Conservation (phyloP, 2,797 vertebrate species). For the Jordanella pulchra region DNA sequence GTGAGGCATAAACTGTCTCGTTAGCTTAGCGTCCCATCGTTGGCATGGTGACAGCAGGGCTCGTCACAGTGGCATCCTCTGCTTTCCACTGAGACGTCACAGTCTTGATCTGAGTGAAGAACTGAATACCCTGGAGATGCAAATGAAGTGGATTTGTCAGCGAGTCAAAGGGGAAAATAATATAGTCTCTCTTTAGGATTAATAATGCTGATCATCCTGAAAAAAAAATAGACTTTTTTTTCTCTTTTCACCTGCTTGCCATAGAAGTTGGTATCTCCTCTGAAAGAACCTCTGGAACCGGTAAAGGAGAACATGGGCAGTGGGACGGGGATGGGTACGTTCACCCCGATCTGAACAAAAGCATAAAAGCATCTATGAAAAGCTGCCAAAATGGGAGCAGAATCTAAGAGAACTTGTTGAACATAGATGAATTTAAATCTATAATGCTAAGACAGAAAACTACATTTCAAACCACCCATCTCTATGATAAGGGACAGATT, state of each 20-base stretch:
- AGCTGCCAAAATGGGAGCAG: background rate
- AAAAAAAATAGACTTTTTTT: background rate
- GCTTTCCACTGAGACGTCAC: constrained; percentile 95
- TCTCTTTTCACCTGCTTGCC: constrained; percentile 90
- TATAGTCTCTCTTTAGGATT: background rate
- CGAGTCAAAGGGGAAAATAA: background rate
- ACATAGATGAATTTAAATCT: background rate
- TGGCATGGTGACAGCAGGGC: constrained; percentile 92
- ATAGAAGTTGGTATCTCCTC: constrained; percentile 98
- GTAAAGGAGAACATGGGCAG: constrained; percentile 99
- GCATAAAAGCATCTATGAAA: background rate
- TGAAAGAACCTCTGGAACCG: constrained; percentile 93
- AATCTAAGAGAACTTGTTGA: background rate
- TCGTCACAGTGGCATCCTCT: constrained; percentile 87
- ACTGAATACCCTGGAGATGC: constrained; percentile 86
- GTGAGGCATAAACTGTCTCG: constrained; percentile 1
- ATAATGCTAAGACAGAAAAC: background rate
- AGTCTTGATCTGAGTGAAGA: constrained; percentile 95
- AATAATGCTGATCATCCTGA: background rate
- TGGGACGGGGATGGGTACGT: constrained; percentile 97
- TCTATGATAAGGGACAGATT: background rate
- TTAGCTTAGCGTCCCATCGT: constrained; percentile 91
- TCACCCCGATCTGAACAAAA: constrained; percentile 89
- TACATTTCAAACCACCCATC: background rate
- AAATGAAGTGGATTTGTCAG: constrained; percentile 12